Percentiles rank a stretch among this genome's conserved stretches.
These are phyloP conservation scores for Pseudochirops cupreus DNA, from an alignment of 2,797 vertebrate genomes.

Conservation along the genomic window DNA sequence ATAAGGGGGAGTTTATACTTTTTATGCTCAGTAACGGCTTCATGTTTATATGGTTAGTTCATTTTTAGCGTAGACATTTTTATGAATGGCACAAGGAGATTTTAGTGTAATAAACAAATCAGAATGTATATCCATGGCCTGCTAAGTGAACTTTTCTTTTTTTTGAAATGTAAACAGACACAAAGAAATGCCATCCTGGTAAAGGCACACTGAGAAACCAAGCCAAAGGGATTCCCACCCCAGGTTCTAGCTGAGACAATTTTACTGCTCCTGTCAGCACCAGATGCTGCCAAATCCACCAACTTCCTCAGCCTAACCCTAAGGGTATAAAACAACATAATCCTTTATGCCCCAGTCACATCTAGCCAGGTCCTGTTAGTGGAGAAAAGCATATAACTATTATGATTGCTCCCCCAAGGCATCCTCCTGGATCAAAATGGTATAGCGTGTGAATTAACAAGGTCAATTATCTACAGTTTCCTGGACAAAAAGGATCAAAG, in stretches of 20 bases:
- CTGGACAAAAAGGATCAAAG: slow-evolving; percentile 39
- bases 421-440: slow-evolving; percentile 56
- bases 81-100: slow-evolving; percentile 38
- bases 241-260: slow-evolving; percentile 46
- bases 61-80: slow-evolving; percentile 59
- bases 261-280: slow-evolving; percentile 58
- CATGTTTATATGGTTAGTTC: slow-evolving; percentile 43
- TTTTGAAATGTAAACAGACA: slow-evolving; percentile 32
- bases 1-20: background rate
- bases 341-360: slow-evolving; percentile 18
- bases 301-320: slow-evolving; percentile 57
- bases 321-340: slow-evolving; percentile 62
- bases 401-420: slow-evolving; percentile 51
- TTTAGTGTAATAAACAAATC: slow-evolving; percentile 38
- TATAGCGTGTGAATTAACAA: slow-evolving; percentile 57
- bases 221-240: slow-evolving; percentile 52
- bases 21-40: slow-evolving; percentile 17
- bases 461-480: slow-evolving; percentile 19
- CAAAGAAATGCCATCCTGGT: slow-evolving; percentile 28
- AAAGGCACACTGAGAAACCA: slow-evolving; percentile 19
- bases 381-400: slow-evolving; percentile 60
- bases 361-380: slow-evolving; percentile 48
- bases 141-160: slow-evolving; percentile 15
- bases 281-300: slow-evolving; percentile 58
- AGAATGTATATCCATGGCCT: slow-evolving; percentile 38